These are phyloP conservation scores for Bos javanicus DNA, from an alignment of 2,113 vertebrate genomes.

Conservation along the genomic window DNA sequence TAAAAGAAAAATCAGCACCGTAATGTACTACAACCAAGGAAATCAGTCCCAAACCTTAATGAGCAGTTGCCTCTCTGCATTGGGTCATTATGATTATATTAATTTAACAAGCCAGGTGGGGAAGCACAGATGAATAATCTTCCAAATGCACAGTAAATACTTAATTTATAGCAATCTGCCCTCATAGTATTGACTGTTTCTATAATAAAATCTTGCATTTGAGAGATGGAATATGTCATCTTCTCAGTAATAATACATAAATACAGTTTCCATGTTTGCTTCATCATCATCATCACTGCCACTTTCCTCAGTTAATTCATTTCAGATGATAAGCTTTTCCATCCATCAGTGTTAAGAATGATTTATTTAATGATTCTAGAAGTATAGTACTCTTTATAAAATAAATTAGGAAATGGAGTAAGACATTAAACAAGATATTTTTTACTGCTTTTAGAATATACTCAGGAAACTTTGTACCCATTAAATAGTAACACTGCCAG, in stretches of 20 bases:
- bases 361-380: background rate
- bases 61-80: background rate
- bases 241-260: background rate
- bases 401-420: background rate
- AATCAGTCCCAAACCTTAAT: background rate
- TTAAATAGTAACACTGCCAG: background rate
- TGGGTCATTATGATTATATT: background rate
- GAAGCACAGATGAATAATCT: background rate
- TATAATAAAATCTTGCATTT: background rate
- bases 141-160: background rate
- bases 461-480: background rate
- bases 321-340: background rate
- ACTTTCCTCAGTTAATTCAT: background rate
- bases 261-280: background rate
- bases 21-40: background rate
- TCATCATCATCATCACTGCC: background rate
- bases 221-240: background rate
- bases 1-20: background rate
- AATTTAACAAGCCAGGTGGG: background rate
- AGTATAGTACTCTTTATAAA: background rate
- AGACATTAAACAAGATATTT: background rate
- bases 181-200: conserved; percentile 11
- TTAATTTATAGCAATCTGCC: background rate
- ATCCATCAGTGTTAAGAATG: background rate
- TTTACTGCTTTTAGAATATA: background rate